Conservation (phyloP, 2,113 vertebrate genomes). For the Pseudolaguvia tuberculata region DNA sequence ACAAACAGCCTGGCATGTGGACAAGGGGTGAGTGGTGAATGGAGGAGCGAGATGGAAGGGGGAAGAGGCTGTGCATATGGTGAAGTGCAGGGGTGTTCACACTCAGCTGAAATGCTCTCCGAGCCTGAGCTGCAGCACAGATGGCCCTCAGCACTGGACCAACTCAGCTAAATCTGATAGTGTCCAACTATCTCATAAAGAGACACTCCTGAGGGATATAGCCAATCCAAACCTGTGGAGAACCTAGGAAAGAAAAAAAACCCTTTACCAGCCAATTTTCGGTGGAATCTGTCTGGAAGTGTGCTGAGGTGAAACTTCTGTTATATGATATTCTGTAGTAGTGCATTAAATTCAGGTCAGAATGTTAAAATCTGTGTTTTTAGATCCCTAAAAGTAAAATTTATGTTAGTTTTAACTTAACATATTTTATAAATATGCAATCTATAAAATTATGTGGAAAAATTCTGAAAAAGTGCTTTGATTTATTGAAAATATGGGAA, state of each 20-base stretch:
- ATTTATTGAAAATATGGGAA: no score
- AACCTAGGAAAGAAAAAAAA: not conserved
- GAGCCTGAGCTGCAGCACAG: constrained; percentile 51
- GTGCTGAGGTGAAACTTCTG: not conserved
- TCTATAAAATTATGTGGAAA: no score
- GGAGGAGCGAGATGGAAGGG: not conserved
- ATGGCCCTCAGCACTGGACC: constrained; percentile 59
- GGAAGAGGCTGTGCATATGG: constrained; percentile 37
- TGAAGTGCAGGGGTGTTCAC: constrained; percentile 40
- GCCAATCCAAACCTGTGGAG: not conserved
- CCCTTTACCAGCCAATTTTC: not conserved
- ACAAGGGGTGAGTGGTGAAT: constrained; percentile 13
- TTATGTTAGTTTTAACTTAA: no score
- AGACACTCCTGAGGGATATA: constrained; percentile 21
- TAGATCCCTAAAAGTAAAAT: no score
- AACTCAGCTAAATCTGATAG: constrained; percentile 49
- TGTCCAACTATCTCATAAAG: constrained; percentile 32
- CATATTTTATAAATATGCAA: no score
- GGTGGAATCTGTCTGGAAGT: not conserved
- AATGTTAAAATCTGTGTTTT: not conserved
- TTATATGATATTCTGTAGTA: not conserved
- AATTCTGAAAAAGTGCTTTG: no score
- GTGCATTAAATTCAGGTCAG: not conserved
- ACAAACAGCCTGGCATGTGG: constrained; percentile 34
- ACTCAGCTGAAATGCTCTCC: constrained; percentile 43